Percentiles rank a stretch among this genome's conserved stretches.
Evolutionary conservation across 1,140 invertebrate species (phyloP).

Genomic region (Thalassaphorura encarpata): DNA sequence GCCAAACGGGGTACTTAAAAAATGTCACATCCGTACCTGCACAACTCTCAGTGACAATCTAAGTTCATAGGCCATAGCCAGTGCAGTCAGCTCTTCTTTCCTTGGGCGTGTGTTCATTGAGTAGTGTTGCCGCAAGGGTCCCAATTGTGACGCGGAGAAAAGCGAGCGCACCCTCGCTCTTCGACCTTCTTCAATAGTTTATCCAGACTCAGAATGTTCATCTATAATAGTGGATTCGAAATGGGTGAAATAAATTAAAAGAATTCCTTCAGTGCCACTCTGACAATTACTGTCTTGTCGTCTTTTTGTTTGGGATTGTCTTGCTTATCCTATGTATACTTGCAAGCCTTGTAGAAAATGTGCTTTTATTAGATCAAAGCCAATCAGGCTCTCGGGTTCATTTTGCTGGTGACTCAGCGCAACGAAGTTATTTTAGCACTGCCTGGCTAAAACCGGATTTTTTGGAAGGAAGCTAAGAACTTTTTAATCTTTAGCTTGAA

Average conservation of each 20-base stretch:
- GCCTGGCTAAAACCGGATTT: too few species aligned
- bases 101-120: constrained; percentile 81
- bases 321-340: too few species aligned
- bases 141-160: constrained; percentile 85
- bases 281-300: too few species aligned
- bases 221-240: constrained; percentile 8
- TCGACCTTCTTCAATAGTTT: constrained; percentile 48
- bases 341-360: too few species aligned
- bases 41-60: constrained; percentile 86
- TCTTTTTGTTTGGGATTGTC: too few species aligned
- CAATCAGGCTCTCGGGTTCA: too few species aligned
- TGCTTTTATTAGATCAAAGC: too few species aligned
- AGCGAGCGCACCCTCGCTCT: constrained; percentile 78
- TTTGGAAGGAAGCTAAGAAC: too few species aligned
- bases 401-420: too few species aligned
- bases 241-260: not conserved
- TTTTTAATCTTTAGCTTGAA: too few species aligned
- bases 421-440: too few species aligned
- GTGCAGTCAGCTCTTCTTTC: constrained; percentile 78
- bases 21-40: constrained; percentile 49
- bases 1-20: too few species aligned
- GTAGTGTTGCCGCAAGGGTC: constrained; percentile 77
- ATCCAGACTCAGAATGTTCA: constrained; percentile 32
- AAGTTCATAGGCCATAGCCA: constrained; percentile 80
- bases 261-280: not conserved